Evolutionary conservation across 2,888 invertebrate species (phyloP), one percentile per base, ranked within the genome.

Genomic region (Herminia tarsipennalis): DNA sequence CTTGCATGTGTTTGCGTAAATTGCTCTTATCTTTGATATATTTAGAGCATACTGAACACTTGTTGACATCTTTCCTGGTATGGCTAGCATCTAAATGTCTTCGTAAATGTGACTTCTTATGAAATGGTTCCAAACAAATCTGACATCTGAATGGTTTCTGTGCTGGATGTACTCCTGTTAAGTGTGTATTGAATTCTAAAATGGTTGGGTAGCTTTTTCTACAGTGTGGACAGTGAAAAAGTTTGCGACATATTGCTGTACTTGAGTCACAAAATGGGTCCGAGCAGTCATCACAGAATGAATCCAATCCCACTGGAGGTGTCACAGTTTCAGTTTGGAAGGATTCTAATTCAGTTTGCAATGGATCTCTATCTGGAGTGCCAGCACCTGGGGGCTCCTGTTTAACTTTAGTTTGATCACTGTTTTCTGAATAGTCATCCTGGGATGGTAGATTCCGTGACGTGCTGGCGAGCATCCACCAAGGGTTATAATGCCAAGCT

Each of bases 11-110:
- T 66, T 92, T 92, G 52, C 92, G 89, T 56, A 92, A 73, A 67
- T 92, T 92, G 70, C 92, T 92, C 59, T 92, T 92, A 74, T 92
- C 92, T 73, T 92, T 92, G 45, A 92, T 92, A 69, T 92, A 92
- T 72, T 92, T 92, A 47, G 92, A 92, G 77, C 92, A 92, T 47
- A 92, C 92, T 33, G 92, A 82, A 77, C 92, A 92, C 65, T 92
- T 92, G 67, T 92, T 92, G 17, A 92, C 92, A 83, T 92, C 92
- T 72, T 92, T 92, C 16, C 92, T 78, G 21, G 90, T 88, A 67
- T 92, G 92, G 59, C 79, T 86, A 41, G 89, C 84, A 76, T 92
- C 92, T 63, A 92, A 78, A 72, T 92, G 92, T 76, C 92, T 81
- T 60, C 92, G 83, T 61, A 92, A 73, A 59, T 92, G 88, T 50